Base-by-base conservation (phyloP, 2,888 invertebrate genomes). In the Phrixothrix hirtus region DNA sequence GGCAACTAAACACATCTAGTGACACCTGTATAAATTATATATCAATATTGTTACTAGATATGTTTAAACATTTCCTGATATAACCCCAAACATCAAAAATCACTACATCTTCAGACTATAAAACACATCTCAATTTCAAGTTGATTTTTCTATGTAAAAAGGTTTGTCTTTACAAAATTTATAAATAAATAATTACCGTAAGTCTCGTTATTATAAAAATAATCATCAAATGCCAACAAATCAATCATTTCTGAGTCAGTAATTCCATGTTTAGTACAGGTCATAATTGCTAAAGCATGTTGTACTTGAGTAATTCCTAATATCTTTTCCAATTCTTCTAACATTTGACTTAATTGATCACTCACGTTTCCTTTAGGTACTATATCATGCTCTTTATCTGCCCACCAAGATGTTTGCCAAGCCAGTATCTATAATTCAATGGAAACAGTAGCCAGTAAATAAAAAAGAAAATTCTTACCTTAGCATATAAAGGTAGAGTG, bases 191-290 rank as follows among this genome's bases (percentile, higher is more conserved):
- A 7, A 65, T 79, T 66, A 86, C 86, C 77, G 62, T 85, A 84
- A 31, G 86, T 85, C 60, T 81, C 80, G 46, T 79, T 79, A 58
- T 83, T 84, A 57, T 84, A 80, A 59, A 86, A 86, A 58, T 79
- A 77, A 29, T 82, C 78, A 63, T 85, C 83, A 63, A 83, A 82
- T 0, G 86, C 83, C 53, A 87, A 65, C 55, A 87, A 74, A 66
- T 87, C 89, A 65, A 89, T 76, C 73, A 90, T 86, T 78, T 94
- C 93, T 2, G 87, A 87, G 67, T 90, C 89, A 12, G 87, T 85
- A 34, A 93, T 78, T 1, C 93, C 93, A 69, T 87, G 83, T 44
- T 88, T 82, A 4, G 91, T 83, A 1, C 88, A 85, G 0, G 88
- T 83, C 49, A 92, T 77, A 53, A 91, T 80, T 1, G 89, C 84